Evolutionary conservation across 1,140 invertebrate species (phyloP).

Genomic region (Pseudachorutes palmiensis): DNA sequence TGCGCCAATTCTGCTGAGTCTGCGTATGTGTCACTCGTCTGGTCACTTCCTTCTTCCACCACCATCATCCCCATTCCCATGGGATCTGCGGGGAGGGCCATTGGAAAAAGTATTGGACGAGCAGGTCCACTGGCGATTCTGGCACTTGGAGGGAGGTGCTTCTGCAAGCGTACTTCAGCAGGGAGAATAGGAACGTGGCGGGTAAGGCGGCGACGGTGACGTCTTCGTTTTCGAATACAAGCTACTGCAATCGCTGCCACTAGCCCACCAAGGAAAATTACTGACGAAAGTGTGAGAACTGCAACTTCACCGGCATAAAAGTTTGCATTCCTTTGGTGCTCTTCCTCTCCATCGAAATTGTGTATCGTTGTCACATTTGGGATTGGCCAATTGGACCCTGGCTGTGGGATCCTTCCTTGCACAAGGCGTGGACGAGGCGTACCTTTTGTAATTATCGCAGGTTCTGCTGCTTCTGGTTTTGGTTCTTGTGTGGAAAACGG

Average conservation of each 20-base stretch:
- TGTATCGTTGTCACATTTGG: constrained; percentile 49
- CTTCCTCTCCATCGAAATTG: constrained; percentile 51
- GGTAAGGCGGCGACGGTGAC: constrained; percentile 31
- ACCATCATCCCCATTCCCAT: constrained; percentile 11
- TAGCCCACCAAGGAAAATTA: constrained; percentile 67
- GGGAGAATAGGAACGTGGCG: constrained; percentile 31
- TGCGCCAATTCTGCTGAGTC: constrained; percentile 21
- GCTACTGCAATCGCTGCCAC: constrained; percentile 66
- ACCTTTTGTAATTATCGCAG: constrained; percentile 21
- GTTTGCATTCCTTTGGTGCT: constrained; percentile 47
- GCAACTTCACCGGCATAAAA: constrained; percentile 68
- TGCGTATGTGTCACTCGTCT: constrained; percentile 34
- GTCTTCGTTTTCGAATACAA: constrained; percentile 43
- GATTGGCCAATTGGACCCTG: background rate
- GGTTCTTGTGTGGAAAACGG: constrained; percentile 9
- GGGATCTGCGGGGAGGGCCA: constrained; percentile 33
- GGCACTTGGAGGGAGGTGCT: constrained; percentile 21
- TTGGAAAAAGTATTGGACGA: constrained; percentile 37
- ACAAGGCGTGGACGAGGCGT: background rate
- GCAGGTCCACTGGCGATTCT: constrained; percentile 25
- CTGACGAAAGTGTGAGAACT: constrained; percentile 63
- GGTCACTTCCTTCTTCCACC: constrained; percentile 24
- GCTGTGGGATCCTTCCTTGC: background rate
- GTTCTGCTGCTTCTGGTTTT: constrained; percentile 8
- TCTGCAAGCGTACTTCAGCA: constrained; percentile 33